These are phyloP conservation scores for Heliconius sara DNA, from an alignment of 2,888 invertebrate species.

Conservation along the genomic window DNA sequence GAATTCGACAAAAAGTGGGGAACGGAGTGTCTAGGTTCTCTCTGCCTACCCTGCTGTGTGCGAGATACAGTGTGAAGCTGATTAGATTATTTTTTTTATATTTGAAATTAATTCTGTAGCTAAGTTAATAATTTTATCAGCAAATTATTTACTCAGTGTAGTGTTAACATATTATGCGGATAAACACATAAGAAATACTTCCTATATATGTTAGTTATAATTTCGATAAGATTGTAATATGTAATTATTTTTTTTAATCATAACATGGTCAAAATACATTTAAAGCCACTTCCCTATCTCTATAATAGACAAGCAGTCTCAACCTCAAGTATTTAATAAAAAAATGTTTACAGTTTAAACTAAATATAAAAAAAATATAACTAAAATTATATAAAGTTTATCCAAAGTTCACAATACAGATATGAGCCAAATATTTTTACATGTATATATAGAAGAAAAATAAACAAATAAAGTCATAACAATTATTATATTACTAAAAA, in stretches of 20 bases:
- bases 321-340: background rate
- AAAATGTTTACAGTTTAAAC: background rate
- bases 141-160: constrained; percentile 8
- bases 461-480: background rate
- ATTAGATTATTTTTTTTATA: no score
- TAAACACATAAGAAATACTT: constrained; percentile 9
- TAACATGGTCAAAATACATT: background rate
- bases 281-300: background rate
- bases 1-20: no score
- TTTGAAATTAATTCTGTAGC: no score
- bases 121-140: constrained; percentile 21
- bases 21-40: no score
- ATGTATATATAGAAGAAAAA: background rate
- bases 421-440: background rate
- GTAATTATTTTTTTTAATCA: background rate
- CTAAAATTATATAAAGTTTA: background rate
- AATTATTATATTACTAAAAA: background rate
- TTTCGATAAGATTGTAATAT: constrained; percentile 28
- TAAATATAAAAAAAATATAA: background rate
- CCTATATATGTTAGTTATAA: constrained; percentile 16
- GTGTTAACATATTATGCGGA: constrained; percentile 18
- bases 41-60: no score
- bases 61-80: no score
- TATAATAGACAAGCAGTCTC: background rate
- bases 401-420: background rate